Conservation (phyloP, 1,140 invertebrate genomes). For the Xylocopa sonorina region DNA sequence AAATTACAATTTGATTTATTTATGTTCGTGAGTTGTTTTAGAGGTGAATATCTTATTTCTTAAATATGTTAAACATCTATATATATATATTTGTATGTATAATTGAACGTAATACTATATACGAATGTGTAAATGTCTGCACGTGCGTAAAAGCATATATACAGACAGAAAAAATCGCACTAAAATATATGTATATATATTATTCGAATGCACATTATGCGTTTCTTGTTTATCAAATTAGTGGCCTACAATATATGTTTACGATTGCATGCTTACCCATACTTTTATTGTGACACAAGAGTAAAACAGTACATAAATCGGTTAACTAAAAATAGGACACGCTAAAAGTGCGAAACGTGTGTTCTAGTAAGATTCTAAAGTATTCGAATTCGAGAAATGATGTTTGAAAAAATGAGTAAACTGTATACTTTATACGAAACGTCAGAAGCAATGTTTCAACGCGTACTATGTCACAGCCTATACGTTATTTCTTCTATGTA, state of each 20-base stretch:
- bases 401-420: conserved; percentile 22
- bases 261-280: background rate
- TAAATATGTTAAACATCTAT: conserved; percentile 17
- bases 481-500: conserved; percentile 53
- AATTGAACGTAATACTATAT: conserved; percentile 13
- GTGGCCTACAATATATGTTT: conserved; percentile 13
- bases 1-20: conserved; percentile 2
- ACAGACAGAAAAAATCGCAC: conserved; percentile 11
- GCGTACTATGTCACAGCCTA: conserved; percentile 63
- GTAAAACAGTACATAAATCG: conserved; percentile 5
- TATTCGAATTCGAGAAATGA: conserved; percentile 32
- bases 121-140: background rate
- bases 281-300: background rate
- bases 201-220: background rate
- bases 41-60: conserved; percentile 16
- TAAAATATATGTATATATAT: conserved; percentile 7
- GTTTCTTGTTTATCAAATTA: background rate
- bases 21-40: background rate
- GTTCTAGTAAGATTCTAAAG: background rate
- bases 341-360: conserved; percentile 27
- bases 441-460: conserved; percentile 37
- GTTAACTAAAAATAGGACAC: background rate
- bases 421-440: conserved; percentile 23
- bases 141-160: background rate
- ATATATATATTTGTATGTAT: too few relatives aligned